Percentiles rank a stretch among this genome's conserved stretches.
These are phyloP conservation scores for Actinopyga echinites DNA, from an alignment of 53 echinoderm and acorn worm species.

Conservation along the genomic window DNA sequence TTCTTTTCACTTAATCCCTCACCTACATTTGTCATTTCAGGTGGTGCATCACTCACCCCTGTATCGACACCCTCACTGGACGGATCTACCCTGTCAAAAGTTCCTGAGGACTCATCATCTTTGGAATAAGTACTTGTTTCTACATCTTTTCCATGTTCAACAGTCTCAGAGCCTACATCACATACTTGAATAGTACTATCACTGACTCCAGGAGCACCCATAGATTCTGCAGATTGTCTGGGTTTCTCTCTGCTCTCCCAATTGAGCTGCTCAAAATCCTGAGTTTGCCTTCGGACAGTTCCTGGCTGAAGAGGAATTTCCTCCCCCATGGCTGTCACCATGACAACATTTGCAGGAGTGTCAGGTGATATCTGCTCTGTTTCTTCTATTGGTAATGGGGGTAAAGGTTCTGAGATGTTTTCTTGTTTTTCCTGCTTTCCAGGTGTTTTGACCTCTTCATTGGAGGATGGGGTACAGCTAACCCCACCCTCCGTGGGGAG, in stretches of 20 bases:
- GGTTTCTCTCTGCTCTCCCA: slow-evolving; percentile 2
- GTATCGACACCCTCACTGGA: no score
- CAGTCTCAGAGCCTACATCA: no score
- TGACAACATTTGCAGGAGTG: slow-evolving; percentile 1
- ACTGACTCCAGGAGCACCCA: background rate
- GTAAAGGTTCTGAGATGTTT: background rate
- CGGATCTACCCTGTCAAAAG: no score
- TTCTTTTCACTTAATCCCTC: no score
- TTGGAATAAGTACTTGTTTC: no score
- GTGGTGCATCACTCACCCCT: no score
- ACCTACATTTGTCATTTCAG: no score
- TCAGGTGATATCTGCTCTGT: background rate
- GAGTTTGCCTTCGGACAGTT: slow-evolving; percentile 75
- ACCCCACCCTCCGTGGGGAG: background rate
- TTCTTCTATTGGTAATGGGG: background rate
- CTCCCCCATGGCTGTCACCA: slow-evolving; percentile 71
- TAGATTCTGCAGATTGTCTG: background rate
- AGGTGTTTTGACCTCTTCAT: slow-evolving; percentile 55
- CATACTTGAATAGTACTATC: background rate
- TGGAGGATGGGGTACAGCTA: background rate
- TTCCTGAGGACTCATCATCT: no score
- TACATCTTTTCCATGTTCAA: no score
- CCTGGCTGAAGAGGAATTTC: slow-evolving; percentile 79
- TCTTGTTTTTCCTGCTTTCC: background rate
- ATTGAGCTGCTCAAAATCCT: slow-evolving; percentile 79